Base-by-base conservation (phyloP, 2,797 vertebrate species). In the Leuciscus waleckii region DNA sequence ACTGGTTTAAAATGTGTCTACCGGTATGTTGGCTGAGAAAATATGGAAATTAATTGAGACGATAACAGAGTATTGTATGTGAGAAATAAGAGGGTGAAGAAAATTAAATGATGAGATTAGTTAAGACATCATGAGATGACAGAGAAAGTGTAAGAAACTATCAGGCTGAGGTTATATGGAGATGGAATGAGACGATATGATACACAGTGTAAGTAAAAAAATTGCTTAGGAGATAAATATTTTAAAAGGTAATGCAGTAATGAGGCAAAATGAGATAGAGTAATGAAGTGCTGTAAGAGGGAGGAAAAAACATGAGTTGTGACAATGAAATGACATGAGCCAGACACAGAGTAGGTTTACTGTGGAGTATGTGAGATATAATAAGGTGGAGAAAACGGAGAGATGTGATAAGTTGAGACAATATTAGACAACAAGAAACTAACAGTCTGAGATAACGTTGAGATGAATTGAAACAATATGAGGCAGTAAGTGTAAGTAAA, bases 231-330 rank as follows among this genome's bases (percentile, higher is more conserved):
- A 58, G 9, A 58, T 58, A 58, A 4, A 10, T n/a, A 23, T n/a
- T 23, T 23, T 10, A 7, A 7, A 54, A 54, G 6, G 19, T 54
- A 7, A 7, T 54, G 51, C 41, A 43, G 10, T 21, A 54, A 54
- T 21, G 39, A 70, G 71, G 51, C 77, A 37, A 81, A 26, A 49
- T 9, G 14, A 70, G 56, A 77, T 58, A 39, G 56, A 77, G 63
- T 37, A 74, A 79, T 63, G 77, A 35, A 69, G 80, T 26, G 23
- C 21, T n/a, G 21, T 58, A 58, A 83, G 29, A 32, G 9, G n/a
- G 46, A 46, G 65, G 29, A 8, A 29, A 17, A 73, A 23, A 51
- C 23, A 17, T 41, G 43, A 32, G 8, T 23, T 58, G 56, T 11
- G 21, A 58, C 21, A 23, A 11, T 65, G 5, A 65, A 65, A 65